Conservation (phyloP, 2,888 invertebrate genomes). For the Abrostola tripartita region DNA sequence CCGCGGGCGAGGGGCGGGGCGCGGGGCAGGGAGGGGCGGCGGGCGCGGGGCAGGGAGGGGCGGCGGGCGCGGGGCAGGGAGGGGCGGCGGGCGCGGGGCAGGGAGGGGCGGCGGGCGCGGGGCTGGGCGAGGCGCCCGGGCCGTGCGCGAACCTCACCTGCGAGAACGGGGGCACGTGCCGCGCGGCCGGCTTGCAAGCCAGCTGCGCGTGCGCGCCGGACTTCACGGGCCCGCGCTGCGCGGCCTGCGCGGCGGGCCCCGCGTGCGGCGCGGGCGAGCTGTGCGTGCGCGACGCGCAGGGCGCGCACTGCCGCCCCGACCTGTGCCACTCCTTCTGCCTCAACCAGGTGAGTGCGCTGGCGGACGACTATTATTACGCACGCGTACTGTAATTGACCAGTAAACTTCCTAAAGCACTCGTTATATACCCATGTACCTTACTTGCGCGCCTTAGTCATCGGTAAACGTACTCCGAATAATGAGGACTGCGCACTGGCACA, state of each 20-base stretch:
- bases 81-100: slow-evolving; percentile 23
- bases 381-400: too few species aligned
- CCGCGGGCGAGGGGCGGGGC: slow-evolving; percentile 64
- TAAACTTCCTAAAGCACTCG: too few species aligned
- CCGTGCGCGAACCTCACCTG: slow-evolving; percentile 88
- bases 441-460: too few species aligned
- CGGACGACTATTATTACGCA: neutral
- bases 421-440: too few species aligned
- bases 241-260: slow-evolving; percentile 60
- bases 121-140: slow-evolving; percentile 8
- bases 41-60: slow-evolving; percentile 22
- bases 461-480: too few species aligned
- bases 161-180: slow-evolving; percentile 85
- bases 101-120: slow-evolving; percentile 17
- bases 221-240: slow-evolving; percentile 62
- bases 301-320: slow-evolving; percentile 53
- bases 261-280: slow-evolving; percentile 50
- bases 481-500: neutral
- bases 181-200: slow-evolving; percentile 12
- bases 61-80: slow-evolving; percentile 23
- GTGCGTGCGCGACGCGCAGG: slow-evolving; percentile 51
- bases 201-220: slow-evolving; percentile 25
- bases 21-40: slow-evolving; percentile 77
- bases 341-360: slow-evolving; percentile 63
- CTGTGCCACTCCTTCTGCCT: slow-evolving; percentile 70